Conservation (phyloP, 2,888 invertebrate species). For the Caradrina clavipalpis region DNA sequence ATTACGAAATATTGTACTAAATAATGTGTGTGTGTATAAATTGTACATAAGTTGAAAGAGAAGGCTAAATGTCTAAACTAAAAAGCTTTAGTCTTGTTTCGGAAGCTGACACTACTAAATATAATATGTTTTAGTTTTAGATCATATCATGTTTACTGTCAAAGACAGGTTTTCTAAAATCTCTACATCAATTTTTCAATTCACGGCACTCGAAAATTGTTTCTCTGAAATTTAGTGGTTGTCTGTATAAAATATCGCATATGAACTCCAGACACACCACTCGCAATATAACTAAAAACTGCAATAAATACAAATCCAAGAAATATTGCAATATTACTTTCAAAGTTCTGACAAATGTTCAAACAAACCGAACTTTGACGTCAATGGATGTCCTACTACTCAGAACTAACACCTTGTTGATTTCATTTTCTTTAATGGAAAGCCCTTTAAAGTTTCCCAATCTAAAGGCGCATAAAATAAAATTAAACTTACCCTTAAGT, state of each 20-base stretch:
- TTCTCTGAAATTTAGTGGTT: constrained; percentile 15
- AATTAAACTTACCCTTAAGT: constrained; percentile 54
- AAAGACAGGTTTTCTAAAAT: too few relatives aligned
- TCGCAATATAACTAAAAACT: constrained; percentile 30
- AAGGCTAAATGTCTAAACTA: too few relatives aligned
- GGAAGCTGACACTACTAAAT: too few relatives aligned
- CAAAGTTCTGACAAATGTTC: constrained; percentile 47
- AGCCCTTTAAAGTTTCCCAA: constrained; percentile 58
- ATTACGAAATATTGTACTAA: too few relatives aligned
- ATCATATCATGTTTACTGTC: too few relatives aligned
- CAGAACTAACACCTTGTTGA: constrained; percentile 44
- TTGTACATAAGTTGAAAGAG: too few relatives aligned
- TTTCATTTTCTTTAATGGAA: constrained; percentile 56
- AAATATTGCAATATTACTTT: constrained; percentile 46
- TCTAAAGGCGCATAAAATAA: constrained; percentile 59
- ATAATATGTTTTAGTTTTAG: too few relatives aligned
- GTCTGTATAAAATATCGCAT: constrained; percentile 22
- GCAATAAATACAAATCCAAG: constrained; percentile 45
- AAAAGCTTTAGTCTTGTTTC: too few relatives aligned
- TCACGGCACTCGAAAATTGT: constrained; percentile 16
- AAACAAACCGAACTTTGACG: constrained; percentile 24
- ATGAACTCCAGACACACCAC: constrained; percentile 20
- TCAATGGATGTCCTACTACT: constrained; percentile 37
- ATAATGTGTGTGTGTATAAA: too few relatives aligned
- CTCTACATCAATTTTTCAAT: constrained; percentile 8